Evolutionary conservation across 2,888 invertebrate species (phyloP).

Genomic region (Caenorhabditis macrosperma): DNA sequence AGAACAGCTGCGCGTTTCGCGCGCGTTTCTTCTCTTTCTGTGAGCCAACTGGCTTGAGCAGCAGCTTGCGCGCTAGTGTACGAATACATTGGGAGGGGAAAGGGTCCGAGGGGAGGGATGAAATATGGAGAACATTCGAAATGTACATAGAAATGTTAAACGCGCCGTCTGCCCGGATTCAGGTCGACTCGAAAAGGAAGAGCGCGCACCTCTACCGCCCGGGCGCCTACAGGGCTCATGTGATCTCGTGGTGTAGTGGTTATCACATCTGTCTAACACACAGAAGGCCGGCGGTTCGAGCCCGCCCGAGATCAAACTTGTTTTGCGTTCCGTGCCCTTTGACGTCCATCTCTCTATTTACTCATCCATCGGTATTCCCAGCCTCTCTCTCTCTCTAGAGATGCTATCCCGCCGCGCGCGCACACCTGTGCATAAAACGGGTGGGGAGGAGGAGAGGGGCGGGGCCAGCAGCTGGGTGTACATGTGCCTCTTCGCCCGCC

Average conservation of each 20-base stretch:
- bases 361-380: conserved; percentile 6
- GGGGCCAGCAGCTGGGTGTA: conserved; percentile 45
- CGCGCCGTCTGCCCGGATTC: too few relatives aligned
- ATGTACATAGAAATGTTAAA: neutral
- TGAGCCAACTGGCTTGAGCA: neutral
- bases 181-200: too few relatives aligned
- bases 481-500: neutral
- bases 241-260: conserved; percentile 43
- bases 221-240: neutral
- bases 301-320: conserved; percentile 74
- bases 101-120: neutral
- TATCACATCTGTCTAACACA: conserved; percentile 78
- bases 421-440: conserved; percentile 53
- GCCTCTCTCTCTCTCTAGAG: neutral
- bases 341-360: neutral
- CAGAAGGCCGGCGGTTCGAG: conserved; percentile 78
- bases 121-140: neutral
- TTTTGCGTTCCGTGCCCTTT: conserved; percentile 2
- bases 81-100: neutral
- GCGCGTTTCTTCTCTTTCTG: neutral
- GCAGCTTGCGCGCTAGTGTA: conserved; percentile 1
- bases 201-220: neutral
- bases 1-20: conserved; percentile 17
- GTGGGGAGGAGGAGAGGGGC: conserved; percentile 4
- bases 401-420: conserved; percentile 20